A percentile compares a stretch with the other conserved stretches of the same genome.
phyloP scores from a whole-genome alignment of 2,888 invertebrate genomes.

The Nymphalis c-album region DNA sequence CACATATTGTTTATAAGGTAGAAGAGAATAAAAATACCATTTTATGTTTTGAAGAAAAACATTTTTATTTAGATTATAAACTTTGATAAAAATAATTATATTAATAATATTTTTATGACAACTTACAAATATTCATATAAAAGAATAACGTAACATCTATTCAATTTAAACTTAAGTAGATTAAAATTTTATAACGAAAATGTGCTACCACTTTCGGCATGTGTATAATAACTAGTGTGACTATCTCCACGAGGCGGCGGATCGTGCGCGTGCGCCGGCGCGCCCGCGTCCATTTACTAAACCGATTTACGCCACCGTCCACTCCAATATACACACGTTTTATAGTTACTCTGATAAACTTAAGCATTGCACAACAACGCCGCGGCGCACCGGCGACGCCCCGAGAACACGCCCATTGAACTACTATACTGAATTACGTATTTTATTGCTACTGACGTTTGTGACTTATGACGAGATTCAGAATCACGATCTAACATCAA shows the following conservation, averaged over 20 bases:
- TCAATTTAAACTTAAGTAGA: constrained; percentile 76
- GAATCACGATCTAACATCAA: constrained; percentile 81
- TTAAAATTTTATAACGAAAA: constrained; percentile 75
- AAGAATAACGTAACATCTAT: constrained; percentile 82
- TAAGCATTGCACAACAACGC: constrained; percentile 65
- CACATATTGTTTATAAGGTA: not conserved
- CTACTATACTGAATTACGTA: constrained; percentile 70
- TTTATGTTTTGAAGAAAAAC: constrained; percentile 79
- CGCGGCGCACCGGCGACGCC: constrained; percentile 47
- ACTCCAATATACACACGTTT: constrained; percentile 40
- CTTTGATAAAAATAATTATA: constrained; percentile 83
- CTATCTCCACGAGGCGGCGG: constrained; percentile 57
- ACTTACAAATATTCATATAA: constrained; percentile 81
- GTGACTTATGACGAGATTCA: constrained; percentile 82
- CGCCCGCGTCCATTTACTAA: constrained; percentile 24
- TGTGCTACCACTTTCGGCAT: constrained; percentile 78
- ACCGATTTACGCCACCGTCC: constrained; percentile 30
- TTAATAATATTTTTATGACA: constrained; percentile 82
- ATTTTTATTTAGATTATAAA: constrained; percentile 83
- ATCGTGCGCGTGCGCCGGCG: constrained; percentile 35
- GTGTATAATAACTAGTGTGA: constrained; percentile 77
- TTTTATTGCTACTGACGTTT: constrained; percentile 79
- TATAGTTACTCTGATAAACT: constrained; percentile 50
- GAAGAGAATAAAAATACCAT: constrained; percentile 48
- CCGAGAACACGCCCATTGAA: constrained; percentile 54